phyloP scores from a whole-genome alignment of 2,797 vertebrate genomes.

The Gymnoscopelus microlampas region DNA sequence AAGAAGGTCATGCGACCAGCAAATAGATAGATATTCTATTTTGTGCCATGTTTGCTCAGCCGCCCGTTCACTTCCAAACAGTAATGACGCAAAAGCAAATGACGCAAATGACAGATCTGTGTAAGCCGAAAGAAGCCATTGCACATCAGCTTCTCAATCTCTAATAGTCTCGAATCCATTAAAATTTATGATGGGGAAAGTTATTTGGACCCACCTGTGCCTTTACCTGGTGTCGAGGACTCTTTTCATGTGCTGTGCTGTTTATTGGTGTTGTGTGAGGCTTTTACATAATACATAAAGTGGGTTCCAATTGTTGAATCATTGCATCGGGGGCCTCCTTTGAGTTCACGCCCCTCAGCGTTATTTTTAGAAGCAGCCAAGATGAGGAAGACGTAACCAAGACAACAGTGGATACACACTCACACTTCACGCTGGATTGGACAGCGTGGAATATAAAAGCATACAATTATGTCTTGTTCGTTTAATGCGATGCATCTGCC shows the following conservation, averaged over 20 bases:
- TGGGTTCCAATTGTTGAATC: constrained; percentile 75
- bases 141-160: not conserved
- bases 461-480: constrained; percentile 70
- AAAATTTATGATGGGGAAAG: not conserved
- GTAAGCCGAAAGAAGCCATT: constrained; percentile 11
- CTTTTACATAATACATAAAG: constrained; percentile 32
- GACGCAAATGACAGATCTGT: constrained; percentile 23
- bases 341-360: constrained; percentile 66
- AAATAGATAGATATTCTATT: constrained; percentile 51
- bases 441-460: constrained; percentile 71
- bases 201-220: not conserved
- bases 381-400: constrained; percentile 79
- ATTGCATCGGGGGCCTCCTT: constrained; percentile 71
- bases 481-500: constrained; percentile 68
- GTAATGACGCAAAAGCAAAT: not conserved
- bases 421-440: constrained; percentile 62
- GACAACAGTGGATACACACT: constrained; percentile 80
- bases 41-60: constrained; percentile 27
- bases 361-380: constrained; percentile 81
- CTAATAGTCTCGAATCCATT: constrained; percentile 5
- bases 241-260: constrained; percentile 40
- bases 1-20: constrained; percentile 63
- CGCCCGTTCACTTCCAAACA: no score
- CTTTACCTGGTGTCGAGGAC: constrained; percentile 26
- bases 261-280: constrained; percentile 57